phyloP scores from a whole-genome alignment of 2,888 invertebrate species.

The Celastrina argiolus region DNA sequence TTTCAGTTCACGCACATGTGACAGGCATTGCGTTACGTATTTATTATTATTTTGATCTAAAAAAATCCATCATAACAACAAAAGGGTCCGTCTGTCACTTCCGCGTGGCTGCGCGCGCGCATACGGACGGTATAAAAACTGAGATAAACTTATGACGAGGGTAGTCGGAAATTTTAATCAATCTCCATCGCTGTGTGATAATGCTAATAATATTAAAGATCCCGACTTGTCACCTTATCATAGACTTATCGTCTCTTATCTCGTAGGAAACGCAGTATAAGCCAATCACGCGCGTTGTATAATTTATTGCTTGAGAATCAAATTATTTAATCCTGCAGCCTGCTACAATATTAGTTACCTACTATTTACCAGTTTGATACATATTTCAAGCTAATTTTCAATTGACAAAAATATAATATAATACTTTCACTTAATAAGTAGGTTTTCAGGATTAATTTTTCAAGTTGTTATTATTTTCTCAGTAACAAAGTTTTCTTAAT shows the following conservation, averaged over 20 bases:
- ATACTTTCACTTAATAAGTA: too few relatives aligned
- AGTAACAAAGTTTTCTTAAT: too few relatives aligned
- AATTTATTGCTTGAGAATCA: not conserved
- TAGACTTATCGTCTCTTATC: slow-evolving; percentile 19
- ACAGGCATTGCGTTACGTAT: slow-evolving; percentile 34
- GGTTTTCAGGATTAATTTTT: too few relatives aligned
- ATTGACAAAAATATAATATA: too few relatives aligned
- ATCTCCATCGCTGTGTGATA: slow-evolving; percentile 37
- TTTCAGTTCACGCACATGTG: slow-evolving; percentile 26
- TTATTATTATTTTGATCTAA: slow-evolving; percentile 39
- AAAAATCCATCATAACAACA: slow-evolving; percentile 40
- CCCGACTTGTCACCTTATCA: slow-evolving; percentile 28
- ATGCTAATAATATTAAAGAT: slow-evolving; percentile 33
- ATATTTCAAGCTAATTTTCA: too few relatives aligned
- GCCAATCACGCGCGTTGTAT: slow-evolving; percentile 8
- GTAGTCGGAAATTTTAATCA: slow-evolving; percentile 41
- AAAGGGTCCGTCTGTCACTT: slow-evolving; percentile 38
- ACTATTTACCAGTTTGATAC: too few relatives aligned
- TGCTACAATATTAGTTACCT: too few relatives aligned
- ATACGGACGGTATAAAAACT: slow-evolving; percentile 27
- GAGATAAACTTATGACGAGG: slow-evolving; percentile 39
- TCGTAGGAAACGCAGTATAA: slow-evolving; percentile 9
- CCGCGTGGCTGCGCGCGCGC: slow-evolving; percentile 45
- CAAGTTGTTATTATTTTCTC: not conserved
- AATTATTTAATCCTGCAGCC: not conserved